These are phyloP conservation scores for Xiphophorus couchianus DNA, from an alignment of 2,113 vertebrate species.

Conservation along the genomic window DNA sequence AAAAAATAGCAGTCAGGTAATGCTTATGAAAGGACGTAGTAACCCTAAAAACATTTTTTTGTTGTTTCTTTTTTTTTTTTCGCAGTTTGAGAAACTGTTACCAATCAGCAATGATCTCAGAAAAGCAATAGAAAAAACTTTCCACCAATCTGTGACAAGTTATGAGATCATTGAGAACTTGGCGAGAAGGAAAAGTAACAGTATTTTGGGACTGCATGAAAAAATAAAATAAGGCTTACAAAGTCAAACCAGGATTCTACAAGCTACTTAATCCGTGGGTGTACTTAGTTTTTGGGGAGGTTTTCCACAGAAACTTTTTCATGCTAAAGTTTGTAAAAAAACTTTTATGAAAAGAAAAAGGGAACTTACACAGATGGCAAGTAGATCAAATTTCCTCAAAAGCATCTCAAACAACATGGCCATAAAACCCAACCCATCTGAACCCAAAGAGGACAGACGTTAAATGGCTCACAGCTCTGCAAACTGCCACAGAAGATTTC, in stretches of 20 bases:
- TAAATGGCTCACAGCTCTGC: conserved; percentile 5
- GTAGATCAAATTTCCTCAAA: not conserved
- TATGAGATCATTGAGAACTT: too few relatives aligned
- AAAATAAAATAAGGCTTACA: not conserved
- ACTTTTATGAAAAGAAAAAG: not conserved
- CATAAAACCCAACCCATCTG: conserved; percentile 30
- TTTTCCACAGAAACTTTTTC: not conserved
- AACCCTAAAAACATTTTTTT: too few relatives aligned
- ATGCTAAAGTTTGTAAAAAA: too few relatives aligned
- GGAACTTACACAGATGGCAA: conserved; percentile 15
- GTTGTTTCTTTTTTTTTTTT: too few relatives aligned
- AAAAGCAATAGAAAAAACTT: too few relatives aligned
- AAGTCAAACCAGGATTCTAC: not conserved
- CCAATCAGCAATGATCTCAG: too few relatives aligned
- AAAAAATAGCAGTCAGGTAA: too few relatives aligned
- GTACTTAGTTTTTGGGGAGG: not conserved
- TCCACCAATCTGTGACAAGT: too few relatives aligned
- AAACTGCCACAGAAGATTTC: not conserved
- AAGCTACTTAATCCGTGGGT: not conserved
- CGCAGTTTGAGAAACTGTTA: too few relatives aligned
- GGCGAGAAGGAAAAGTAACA: too few relatives aligned
- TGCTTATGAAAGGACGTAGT: too few relatives aligned
- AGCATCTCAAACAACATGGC: not conserved
- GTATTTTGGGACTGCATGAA: too few relatives aligned
- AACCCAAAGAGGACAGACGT: conserved; percentile 23